A percentile compares a stretch with the other conserved stretches of the same genome.
These are phyloP conservation scores for Acrobasis repandana DNA, from an alignment of 2,888 invertebrate species.

Conservation along the genomic window DNA sequence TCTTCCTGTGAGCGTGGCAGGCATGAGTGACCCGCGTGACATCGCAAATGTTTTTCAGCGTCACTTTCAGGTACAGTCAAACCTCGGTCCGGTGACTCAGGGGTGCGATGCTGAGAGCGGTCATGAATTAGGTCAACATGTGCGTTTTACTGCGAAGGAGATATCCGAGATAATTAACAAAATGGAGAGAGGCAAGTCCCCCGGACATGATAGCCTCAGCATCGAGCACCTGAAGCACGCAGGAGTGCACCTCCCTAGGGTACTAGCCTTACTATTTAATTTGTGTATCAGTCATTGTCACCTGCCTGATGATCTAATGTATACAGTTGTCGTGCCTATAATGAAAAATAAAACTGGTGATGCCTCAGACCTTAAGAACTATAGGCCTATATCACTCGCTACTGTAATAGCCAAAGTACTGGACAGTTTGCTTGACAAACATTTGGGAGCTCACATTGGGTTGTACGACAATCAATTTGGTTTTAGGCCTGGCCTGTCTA, in stretches of 20 bases:
- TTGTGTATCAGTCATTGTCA: slow-evolving; percentile 24
- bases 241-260: slow-evolving; percentile 23
- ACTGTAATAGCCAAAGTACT: slow-evolving; percentile 31
- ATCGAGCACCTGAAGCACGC: slow-evolving; percentile 25
- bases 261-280: slow-evolving; percentile 20
- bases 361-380: slow-evolving; percentile 23
- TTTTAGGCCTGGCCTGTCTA: too few species aligned
- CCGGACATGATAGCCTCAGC: slow-evolving; percentile 25
- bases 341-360: slow-evolving; percentile 30
- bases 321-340: slow-evolving; percentile 31
- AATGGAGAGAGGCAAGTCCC: slow-evolving; percentile 28
- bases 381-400: slow-evolving; percentile 31
- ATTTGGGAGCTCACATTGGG: background rate
- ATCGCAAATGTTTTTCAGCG: slow-evolving; percentile 21
- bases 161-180: background rate
- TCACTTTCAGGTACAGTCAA: slow-evolving; percentile 4
- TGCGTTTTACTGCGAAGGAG: background rate
- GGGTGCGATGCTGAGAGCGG: background rate
- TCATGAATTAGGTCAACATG: slow-evolving; percentile 1
- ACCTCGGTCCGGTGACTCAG: background rate
- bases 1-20: slow-evolving; percentile 25
- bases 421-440: slow-evolving; percentile 26
- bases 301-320: slow-evolving; percentile 15
- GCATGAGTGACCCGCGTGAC: slow-evolving; percentile 13
- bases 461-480: too few species aligned